Evolutionary conservation across 2,888 invertebrate genomes (phyloP), one percentile per base, ranked within the genome.

Genomic region (Physocephala rufipes): DNA sequence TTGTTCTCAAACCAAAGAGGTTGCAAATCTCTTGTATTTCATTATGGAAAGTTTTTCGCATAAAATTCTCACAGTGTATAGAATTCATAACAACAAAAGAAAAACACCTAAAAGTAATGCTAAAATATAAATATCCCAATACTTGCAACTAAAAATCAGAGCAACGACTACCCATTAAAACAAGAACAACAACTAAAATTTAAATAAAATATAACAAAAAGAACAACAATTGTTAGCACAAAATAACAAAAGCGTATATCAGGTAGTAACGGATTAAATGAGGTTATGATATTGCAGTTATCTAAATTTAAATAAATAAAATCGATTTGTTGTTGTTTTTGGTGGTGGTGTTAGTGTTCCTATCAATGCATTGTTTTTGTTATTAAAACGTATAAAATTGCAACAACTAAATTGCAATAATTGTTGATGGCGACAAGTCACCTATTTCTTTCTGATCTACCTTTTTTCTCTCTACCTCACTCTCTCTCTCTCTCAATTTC

Each of bases 281-380:
- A 55, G 58, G 58, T 58, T 67, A 67, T 67, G 58, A 58, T 67
- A 28, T 67, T 67, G 67, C 67, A 67, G 58, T 47, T 67, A 36
- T 36, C 36, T 67, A 67, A 67, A 64, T 36, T 36, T 58, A 67
- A 58, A 45, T 45, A 58, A 58, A 58, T 24, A 49, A 59, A 58
- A 67, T 67, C 67, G 59, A 67, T 67, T 58, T 24, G 36, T 24
- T 28, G 28, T 24, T 58, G 24, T 58, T 58, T 15, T 58, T 15
- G 2, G 49, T 15, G 49, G 19, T 49, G 49, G 3, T 15, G 49
- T 49, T 49, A 3, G 3, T n/a, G 49, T 49, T 49, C 12, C 12
- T 19, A 12, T 15, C 21, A 1, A 51, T 15, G 63, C n/a, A 16
- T 63, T 19, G 49, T 26, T 49, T 2, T 64, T 49, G 47, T 64